Base-by-base conservation (phyloP, 2,888 invertebrate species). In the Dolichomitus sp. region DNA sequence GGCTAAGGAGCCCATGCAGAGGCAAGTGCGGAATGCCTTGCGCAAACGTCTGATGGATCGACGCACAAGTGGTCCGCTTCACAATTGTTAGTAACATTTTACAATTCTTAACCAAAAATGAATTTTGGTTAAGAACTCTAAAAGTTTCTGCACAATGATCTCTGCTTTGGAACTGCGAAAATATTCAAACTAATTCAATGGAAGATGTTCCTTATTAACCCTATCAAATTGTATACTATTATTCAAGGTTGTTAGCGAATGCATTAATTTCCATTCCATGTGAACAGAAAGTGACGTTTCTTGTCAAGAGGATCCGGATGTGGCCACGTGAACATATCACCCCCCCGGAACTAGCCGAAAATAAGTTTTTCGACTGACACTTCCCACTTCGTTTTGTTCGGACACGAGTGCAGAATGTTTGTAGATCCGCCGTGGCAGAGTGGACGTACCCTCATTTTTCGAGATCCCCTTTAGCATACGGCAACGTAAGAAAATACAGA, bases 11-110 rank as follows among this genome's bases (percentile, higher is more conserved):
- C 70, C 19, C 11, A 79, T 69, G 75, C 42, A 19, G 85, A 87
- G 85, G 91, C 93, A 93, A 93, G 93, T 93, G 93, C 93, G 88
- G 90, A 89, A 89, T 89, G 90, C 87, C 91, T 93, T 93, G 88
- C 93, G 92, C 90, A 92, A 93, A 91, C 87, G 90, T 66, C 82
- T 33, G 23, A 50, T n/a, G 42, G 40, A 57, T 19, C 63, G n/a
- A 80, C 40, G 89, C 86, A 91, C 92, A 92, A 92, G 92, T 93
- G 92, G 61, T 19, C 37, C n/a, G n/a, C n/a, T n/a, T n/a, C n/a
- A n/a, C n/a, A n/a, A n/a, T n/a, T n/a, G n/a, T n/a, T n/a, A n/a
- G n/a, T n/a, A n/a, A n/a, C n/a, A n/a, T n/a, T n/a, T n/a, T n/a
- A n/a, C n/a, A n/a, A n/a, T n/a, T n/a, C n/a, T n/a, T n/a, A n/a